Conservation (phyloP, 2,888 invertebrate species). For the Plutella xylostella region DNA sequence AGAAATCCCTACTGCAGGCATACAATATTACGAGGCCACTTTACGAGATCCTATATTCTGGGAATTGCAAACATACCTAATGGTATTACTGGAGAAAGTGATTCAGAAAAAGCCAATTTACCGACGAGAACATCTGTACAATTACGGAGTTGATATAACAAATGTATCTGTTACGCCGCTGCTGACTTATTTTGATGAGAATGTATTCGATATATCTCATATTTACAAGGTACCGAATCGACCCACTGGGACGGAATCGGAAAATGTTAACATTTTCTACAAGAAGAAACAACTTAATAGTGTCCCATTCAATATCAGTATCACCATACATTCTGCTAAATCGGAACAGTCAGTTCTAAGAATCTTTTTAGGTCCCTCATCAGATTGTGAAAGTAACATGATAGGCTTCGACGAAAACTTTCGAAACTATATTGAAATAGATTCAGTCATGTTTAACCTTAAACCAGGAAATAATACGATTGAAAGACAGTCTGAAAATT, state of each 20-base stretch:
- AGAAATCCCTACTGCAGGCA: background rate
- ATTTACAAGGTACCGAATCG: background rate
- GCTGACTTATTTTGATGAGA: background rate
- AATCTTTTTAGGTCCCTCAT: background rate
- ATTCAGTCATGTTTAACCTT: background rate
- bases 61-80: background rate
- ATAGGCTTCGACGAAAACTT: background rate
- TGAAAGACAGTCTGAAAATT: background rate
- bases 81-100: background rate
- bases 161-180: background rate
- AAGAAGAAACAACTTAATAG: background rate
- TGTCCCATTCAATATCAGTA: constrained; percentile 1
- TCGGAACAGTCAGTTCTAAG: background rate
- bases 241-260: background rate
- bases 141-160: constrained; percentile 4
- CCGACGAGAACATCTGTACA: constrained; percentile 4
- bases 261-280: background rate
- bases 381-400: background rate
- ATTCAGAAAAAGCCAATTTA: background rate
- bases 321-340: background rate
- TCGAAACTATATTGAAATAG: constrained; percentile 1
- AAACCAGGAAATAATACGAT: constrained; percentile 6
- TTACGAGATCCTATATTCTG: constrained; percentile 6
- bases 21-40: constrained; percentile 6
- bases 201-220: constrained; percentile 2